Base-by-base conservation (phyloP, 1,140 invertebrate species). In the Cecropterus lyciades region DNA sequence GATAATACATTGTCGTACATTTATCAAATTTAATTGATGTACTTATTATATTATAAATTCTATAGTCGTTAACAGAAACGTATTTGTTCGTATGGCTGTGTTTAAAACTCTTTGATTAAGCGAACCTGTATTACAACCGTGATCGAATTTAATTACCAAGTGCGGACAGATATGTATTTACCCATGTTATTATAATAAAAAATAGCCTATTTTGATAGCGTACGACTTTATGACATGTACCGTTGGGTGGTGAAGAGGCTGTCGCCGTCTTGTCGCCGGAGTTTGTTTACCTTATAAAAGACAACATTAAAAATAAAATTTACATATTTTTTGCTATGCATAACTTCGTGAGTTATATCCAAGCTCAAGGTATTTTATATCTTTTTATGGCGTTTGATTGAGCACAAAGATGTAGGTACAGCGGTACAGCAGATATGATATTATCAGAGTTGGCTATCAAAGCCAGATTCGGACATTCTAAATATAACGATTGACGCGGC, bases 251-350 rank as follows among this genome's bases (percentile, higher is more conserved):
- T 72, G 69, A 57, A 69, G 74, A 67, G 67, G 53, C 67, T 52
- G 55, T 59, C 66, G 65, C 59, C 73, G 15, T 13, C 45, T 33
- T 49, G 72, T 65, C 64, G 65, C 66, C 64, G 27, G 49, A 73
- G 65, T 69, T 68, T 77, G 70, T 74, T 75, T 76, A 72, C 75
- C 67, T 70, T 72, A 66, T 67, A 66, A 46, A 65, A 57, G 69
- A 72, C 67, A 73, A 72, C 67, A 72, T 59, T 30, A 59, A 43
- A 43, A 43, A 56, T 24, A 51, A 30, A 52, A 52, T 52, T 52
- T 57, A 40, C 55, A 45, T 45, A 57, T 57, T 57, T 57, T 57
- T 57, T 57, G 42, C 55, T 30, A 46, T 45, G 42, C 24, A 27
- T 59, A 30, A 46, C 56, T 59, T 59, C 33, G 42, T 40, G 51